phyloP scores from a whole-genome alignment of 2,888 invertebrate genomes.

The Pollenia amentaria region DNA sequence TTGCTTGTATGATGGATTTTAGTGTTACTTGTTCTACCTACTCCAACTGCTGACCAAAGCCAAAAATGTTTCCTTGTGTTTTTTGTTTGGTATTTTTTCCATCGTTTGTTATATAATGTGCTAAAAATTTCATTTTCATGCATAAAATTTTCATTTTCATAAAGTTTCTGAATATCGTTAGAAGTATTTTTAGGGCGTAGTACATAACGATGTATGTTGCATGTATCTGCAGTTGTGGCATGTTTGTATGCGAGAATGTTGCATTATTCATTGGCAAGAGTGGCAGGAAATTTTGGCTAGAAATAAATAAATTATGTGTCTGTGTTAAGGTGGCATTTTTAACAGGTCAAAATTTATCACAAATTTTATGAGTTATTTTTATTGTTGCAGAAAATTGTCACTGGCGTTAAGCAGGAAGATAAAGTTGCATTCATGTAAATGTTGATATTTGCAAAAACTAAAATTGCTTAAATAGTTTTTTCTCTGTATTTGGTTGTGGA shows the following conservation, averaged over 20 bases:
- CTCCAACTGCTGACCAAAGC: not conserved
- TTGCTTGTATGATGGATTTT: conserved; percentile 35
- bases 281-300: conserved; percentile 29
- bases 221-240: conserved; percentile 3
- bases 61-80: not conserved
- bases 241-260: conserved; percentile 17
- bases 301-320: conserved; percentile 44
- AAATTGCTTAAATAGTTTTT: not conserved
- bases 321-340: conserved; percentile 66
- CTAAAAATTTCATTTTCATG: conserved; percentile 72
- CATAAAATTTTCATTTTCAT: conserved; percentile 71
- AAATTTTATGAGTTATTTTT: conserved; percentile 47
- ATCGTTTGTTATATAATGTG: conserved; percentile 62
- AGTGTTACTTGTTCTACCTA: not conserved
- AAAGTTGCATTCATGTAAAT: conserved; percentile 26
- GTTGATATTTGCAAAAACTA: not conserved
- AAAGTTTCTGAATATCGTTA: conserved; percentile 70
- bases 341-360: conserved; percentile 70
- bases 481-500: too few relatives aligned
- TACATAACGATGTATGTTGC: conserved; percentile 44
- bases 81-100: conserved; percentile 33
- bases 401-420: not conserved
- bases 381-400: conserved; percentile 1
- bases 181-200: conserved; percentile 66
- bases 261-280: conserved; percentile 38